Evolutionary conservation across 2,797 vertebrate genomes (phyloP).

Genomic region (Aratinga solstitialis): DNA sequence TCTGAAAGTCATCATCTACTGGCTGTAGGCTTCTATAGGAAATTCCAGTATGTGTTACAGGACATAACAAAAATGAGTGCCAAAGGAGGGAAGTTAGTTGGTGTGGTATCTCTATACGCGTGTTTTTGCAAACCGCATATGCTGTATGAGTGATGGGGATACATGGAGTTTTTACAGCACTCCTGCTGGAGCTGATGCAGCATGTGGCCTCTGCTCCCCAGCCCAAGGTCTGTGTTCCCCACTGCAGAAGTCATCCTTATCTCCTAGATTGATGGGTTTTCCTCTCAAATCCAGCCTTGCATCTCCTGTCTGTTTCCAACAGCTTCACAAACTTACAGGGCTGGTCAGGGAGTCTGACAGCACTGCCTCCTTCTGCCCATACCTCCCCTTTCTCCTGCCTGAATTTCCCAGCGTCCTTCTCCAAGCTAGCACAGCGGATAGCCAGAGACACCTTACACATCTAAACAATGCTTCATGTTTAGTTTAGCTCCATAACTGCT

Average conservation of each 20-base stretch:
- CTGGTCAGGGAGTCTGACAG: background rate
- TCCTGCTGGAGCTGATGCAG: background rate
- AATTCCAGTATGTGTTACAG: background rate
- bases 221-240: background rate
- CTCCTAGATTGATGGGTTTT: background rate
- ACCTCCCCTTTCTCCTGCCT: background rate
- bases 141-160: background rate
- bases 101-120: background rate
- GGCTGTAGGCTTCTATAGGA: background rate
- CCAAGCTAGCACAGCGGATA: background rate
- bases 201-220: accelerated
- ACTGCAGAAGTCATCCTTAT: background rate
- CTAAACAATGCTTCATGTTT: accelerated
- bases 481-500: background rate
- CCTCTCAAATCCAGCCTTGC: background rate
- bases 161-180: background rate
- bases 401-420: background rate
- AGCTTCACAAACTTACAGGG: background rate
- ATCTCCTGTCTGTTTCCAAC: accelerated
- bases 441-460: background rate
- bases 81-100: background rate
- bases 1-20: background rate
- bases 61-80: background rate
- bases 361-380: background rate
- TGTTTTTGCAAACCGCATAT: background rate